phyloP scores from a whole-genome alignment of 1,140 invertebrate species.

The Spodoptera litura region DNA sequence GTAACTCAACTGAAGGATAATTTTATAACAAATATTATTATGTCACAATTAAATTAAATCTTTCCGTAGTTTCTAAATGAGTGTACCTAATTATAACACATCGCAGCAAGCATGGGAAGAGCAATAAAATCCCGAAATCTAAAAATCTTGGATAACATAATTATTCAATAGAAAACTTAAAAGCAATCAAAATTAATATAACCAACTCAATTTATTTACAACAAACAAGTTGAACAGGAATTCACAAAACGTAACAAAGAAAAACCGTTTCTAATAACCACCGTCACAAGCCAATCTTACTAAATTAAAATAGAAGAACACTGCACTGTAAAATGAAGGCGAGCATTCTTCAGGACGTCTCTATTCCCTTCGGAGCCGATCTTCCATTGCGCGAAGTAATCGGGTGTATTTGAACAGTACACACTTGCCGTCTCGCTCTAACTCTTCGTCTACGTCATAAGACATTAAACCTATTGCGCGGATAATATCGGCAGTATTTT shows the following conservation, averaged over 20 bases:
- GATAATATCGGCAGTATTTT: constrained; percentile 71
- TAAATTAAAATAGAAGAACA: constrained; percentile 34
- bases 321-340: constrained; percentile 24
- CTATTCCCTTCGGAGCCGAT: constrained; percentile 36
- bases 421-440: constrained; percentile 47
- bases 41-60: too few species aligned
- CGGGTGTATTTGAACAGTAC: constrained; percentile 62
- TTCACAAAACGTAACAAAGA: constrained; percentile 7
- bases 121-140: too few species aligned
- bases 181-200: background rate
- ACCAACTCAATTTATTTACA: background rate
- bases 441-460: constrained; percentile 59
- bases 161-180: too few species aligned
- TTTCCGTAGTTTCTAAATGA: too few species aligned
- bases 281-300: constrained; percentile 27
- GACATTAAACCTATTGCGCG: constrained; percentile 73
- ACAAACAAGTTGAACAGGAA: background rate
- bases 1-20: background rate
- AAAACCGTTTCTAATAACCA: constrained; percentile 5
- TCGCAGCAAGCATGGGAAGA: too few species aligned
- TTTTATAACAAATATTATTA: background rate
- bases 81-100: too few species aligned
- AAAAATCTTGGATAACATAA: too few species aligned
- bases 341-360: constrained; percentile 31
- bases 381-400: constrained; percentile 58